A percentile compares a stretch with the other conserved stretches of the same genome.
phyloP scores from a whole-genome alignment of 2,888 invertebrate genomes.

The Drosophila neotestacea region DNA sequence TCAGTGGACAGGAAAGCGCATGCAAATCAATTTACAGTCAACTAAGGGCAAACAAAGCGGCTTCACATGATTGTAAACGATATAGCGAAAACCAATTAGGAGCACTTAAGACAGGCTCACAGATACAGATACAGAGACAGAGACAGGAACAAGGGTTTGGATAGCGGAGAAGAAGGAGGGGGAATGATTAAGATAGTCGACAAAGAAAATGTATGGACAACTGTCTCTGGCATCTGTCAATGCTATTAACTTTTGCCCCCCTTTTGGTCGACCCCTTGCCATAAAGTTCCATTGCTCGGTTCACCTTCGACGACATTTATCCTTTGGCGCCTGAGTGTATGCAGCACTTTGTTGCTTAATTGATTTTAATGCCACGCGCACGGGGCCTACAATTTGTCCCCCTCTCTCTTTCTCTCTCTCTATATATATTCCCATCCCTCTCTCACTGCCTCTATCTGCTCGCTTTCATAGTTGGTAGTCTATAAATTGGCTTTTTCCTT shows the following conservation, averaged over 20 bases:
- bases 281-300: background rate
- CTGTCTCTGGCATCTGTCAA: conserved; percentile 72
- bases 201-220: conserved; percentile 46
- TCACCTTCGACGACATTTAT: conserved; percentile 66
- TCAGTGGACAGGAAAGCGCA: conserved; percentile 15
- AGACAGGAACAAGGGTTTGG: background rate
- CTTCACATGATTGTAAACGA: conserved; percentile 49
- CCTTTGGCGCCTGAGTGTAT: conserved; percentile 66
- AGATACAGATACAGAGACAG: conserved; percentile 4
- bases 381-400: conserved; percentile 54
- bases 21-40: conserved; percentile 57
- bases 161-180: background rate
- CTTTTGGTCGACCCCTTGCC: too few relatives aligned
- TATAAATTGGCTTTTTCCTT: conserved; percentile 79
- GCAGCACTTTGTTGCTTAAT: conserved; percentile 82
- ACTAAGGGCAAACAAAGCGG: conserved; percentile 60
- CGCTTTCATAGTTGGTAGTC: conserved; percentile 56
- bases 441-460: background rate
- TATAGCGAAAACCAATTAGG: conserved; percentile 65
- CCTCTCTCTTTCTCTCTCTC: background rate
- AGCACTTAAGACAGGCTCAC: conserved; percentile 53
- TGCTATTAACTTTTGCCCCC: conserved; percentile 70
- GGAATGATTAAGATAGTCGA: conserved; percentile 47
- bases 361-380: conserved; percentile 77
- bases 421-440: background rate